A percentile compares a stretch with the other conserved stretches of the same genome.
phyloP scores from a whole-genome alignment of 2,113 vertebrate genomes.

The Cinclus mexicanus region DNA sequence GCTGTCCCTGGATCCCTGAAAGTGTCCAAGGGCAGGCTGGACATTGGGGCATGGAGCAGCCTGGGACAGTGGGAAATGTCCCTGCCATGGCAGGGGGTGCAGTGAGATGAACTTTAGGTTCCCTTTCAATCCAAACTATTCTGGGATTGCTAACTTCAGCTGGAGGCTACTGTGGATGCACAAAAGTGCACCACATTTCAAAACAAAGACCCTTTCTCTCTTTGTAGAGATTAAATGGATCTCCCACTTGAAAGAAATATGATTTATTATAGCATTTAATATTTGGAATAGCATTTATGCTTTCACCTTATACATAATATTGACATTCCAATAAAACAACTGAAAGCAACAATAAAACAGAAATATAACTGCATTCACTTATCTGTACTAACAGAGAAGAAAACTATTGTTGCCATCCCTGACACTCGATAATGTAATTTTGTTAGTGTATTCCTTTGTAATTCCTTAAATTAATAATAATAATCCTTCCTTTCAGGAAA shows the following conservation, averaged over 20 bases:
- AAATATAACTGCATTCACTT: neutral
- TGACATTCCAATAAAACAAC: neutral
- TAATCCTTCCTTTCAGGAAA: neutral
- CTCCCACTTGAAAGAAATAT: neutral
- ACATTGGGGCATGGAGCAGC: rapidly evolving
- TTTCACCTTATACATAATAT: neutral
- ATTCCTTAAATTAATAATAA: neutral
- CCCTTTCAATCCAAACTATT: neutral
- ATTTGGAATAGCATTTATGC: neutral
- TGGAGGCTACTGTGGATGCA: neutral
- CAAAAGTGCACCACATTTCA: neutral
- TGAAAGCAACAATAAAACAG: neutral
- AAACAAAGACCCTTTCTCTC: neutral
- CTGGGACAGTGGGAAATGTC: neutral
- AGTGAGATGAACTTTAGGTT: neutral
- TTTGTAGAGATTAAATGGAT: neutral
- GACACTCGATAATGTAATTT: neutral
- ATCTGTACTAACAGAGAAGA: neutral
- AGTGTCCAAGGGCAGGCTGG: neutral
- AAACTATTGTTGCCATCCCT: neutral
- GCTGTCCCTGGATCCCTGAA: neutral
- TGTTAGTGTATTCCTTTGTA: neutral
- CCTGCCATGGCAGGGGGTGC: neutral
- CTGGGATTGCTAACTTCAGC: neutral
- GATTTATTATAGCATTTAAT: neutral